Evolutionary conservation across 2,113 vertebrate species (phyloP), one percentile per base, ranked within the genome.

Genomic region (Nibea coibor): DNA sequence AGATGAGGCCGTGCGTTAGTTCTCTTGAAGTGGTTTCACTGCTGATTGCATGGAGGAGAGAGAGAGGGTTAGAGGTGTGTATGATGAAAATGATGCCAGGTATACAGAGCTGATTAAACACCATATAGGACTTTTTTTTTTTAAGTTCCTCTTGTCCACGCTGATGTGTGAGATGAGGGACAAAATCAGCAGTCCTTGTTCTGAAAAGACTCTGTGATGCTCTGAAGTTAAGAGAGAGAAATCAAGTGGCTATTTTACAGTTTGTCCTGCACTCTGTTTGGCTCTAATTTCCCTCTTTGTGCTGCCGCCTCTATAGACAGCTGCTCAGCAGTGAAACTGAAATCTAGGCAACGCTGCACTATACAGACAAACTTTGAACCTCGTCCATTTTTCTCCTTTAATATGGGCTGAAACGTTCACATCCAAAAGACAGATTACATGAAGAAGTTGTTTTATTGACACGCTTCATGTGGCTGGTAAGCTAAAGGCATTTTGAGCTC

Each of bases 1-100:
- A 66, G 63, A 59, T 59, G 16, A 78, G 69, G 58, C 59, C 57
- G 16, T 26, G 39, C 19, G 28, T 45, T 39, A 24, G 12, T 62
- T 24, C 22, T 8, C 10, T 16, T 51, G 22, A 62, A 1, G 51
- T 78, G 39, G 50, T 50, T 31, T 31, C 50, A 12, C 47, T 54
- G 26, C 63, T 84, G 72, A 66, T 61, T 65, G 66, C 43, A 53
- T 16, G 53, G 19, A 31, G 31, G 20, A 59, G 19, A 31, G 31
- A 66, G 45, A 28, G 17, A 42, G 43, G 16, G 3, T 24, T 22
- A 77, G 42, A 59, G 45, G 17, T 53, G 61, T 45, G 51, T 3
- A 45, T 45, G 43, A 45, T 20, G 51, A 57, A 22, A 17, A 45
- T 57, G 42, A 12, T 56, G 7, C 2, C 0, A 14, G 17, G 1